Evolutionary conservation across 2,888 invertebrate species (phyloP).

Genomic region (Salticus scenicus): DNA sequence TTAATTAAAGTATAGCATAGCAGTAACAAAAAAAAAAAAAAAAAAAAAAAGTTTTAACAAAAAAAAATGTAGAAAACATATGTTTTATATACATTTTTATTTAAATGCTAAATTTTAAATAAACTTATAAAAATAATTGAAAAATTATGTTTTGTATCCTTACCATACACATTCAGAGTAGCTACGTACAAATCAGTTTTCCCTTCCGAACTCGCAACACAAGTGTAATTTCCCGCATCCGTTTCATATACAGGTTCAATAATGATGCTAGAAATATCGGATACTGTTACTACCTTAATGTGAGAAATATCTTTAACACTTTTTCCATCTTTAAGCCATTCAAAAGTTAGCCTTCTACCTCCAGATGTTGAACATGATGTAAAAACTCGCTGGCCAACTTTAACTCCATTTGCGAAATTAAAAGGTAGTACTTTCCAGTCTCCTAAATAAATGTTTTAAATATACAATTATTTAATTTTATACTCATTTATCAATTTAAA

Average conservation of each 20-base stretch:
- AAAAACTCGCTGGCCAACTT: slow-evolving; percentile 31
- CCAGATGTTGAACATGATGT: slow-evolving; percentile 37
- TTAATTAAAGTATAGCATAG: no score
- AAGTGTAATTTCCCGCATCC: slow-evolving; percentile 60
- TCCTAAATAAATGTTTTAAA: slow-evolving; percentile 10
- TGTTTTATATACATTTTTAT: no score
- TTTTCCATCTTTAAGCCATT: slow-evolving; percentile 56
- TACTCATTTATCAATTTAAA: no score
- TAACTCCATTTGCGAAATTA: slow-evolving; percentile 26
- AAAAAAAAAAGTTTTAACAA: no score
- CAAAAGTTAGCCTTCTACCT: slow-evolving; percentile 37
- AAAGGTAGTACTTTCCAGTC: slow-evolving; percentile 54
- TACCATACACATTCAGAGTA: slow-evolving; percentile 36
- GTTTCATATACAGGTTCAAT: slow-evolving; percentile 42
- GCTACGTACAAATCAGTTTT: slow-evolving; percentile 38
- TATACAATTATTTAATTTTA: no score
- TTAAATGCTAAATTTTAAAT: no score
- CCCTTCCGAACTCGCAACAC: slow-evolving; percentile 40
- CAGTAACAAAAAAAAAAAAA: no score
- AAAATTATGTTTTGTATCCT: no score
- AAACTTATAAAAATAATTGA: no score
- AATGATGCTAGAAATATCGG: slow-evolving; percentile 43
- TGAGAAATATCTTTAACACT: not conserved
- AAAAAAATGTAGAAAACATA: no score
- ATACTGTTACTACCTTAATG: slow-evolving; percentile 32